These are phyloP conservation scores for Heterotis niloticus DNA, from an alignment of 2,113 vertebrate genomes.

Conservation along the genomic window DNA sequence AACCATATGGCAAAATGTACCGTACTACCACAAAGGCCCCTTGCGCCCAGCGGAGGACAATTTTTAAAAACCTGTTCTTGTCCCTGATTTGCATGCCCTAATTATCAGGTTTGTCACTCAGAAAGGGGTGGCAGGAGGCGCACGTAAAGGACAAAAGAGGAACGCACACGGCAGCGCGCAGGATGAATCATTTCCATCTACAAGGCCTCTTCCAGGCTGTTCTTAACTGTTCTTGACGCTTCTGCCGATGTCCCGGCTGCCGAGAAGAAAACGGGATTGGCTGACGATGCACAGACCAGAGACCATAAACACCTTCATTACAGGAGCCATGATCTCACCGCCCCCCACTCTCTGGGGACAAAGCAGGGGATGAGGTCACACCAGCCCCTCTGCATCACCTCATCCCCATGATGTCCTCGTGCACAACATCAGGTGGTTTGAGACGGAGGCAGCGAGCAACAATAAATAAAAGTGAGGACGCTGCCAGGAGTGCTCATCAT, in stretches of 20 bases:
- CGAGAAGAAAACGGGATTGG: conserved; percentile 40
- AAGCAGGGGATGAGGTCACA: conserved; percentile 54
- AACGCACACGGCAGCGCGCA: too few relatives aligned
- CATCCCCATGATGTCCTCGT: conserved; percentile 10
- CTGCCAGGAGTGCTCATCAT: not conserved
- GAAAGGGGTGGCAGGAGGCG: not conserved
- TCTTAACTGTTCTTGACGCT: conserved; percentile 28
- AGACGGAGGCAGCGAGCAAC: not conserved
- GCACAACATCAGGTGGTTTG: not conserved
- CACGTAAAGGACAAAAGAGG: not conserved
- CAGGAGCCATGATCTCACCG: conserved; percentile 58
- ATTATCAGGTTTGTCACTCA: conserved; percentile 22
- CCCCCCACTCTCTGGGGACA: conserved; percentile 34
- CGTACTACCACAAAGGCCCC: not conserved
- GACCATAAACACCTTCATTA: conserved; percentile 55
- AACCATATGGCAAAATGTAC: not conserved
- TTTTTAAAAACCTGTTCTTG: not conserved
- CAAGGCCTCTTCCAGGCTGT: not conserved
- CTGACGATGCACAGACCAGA: conserved; percentile 40
- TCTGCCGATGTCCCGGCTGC: conserved; percentile 36
- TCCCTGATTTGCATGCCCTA: conserved; percentile 22
- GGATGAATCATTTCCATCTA: not conserved
- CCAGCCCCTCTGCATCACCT: conserved; percentile 29
- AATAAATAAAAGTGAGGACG: not conserved
- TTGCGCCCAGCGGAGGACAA: not conserved